Base-by-base conservation (phyloP, 2,888 invertebrate species). In the Lissonota sp. region DNA sequence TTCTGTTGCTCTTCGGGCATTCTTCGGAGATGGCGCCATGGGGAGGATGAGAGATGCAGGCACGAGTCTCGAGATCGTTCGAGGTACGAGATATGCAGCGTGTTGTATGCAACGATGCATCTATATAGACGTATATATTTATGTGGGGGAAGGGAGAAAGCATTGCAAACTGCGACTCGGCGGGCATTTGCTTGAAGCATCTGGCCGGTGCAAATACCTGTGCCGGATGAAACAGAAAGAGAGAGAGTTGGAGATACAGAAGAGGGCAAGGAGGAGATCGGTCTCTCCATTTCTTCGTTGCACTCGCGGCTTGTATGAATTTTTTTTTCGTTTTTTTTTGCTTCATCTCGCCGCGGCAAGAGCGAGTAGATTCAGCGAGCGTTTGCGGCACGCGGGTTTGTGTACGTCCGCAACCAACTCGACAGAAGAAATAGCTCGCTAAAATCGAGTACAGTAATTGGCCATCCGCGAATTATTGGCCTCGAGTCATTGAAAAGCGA, bases 171-270 rank as follows among this genome's bases (percentile, higher is more conserved):
- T 44, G 12, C 12, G 58, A 49, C 51, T 51, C 67, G 78, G 66
- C 46, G 62, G 46, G 84, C 79, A 83, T 86, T 85, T 80, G 79
- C 84, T 79, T 51, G 73, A 63, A 88, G 85, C 87, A 88, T 87
- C 88, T 87, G 87, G 84, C 67, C 79, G 83, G 79, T 83, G 85
- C 83, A 75, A 87, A 88, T 88, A 86, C 85, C 85, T 63, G 75
- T 51, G 64, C 72, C 71, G 79, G 60, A 55, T 70, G 71, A 84
- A 80, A 83, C 82, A 82, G 37, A 26, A 8, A 55, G 1, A 26
- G 62, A 63, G 42, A 53, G 53, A 26, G 14, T 14, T 6, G 14
- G 16, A 53, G 6, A 53, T 6, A 53, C 6, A 53, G 53, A 12
- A 7, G 42, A n/a, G 42, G 51, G 40, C 14, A 37, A 40, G 26